Conservation (phyloP, 2,113 vertebrate species). For the Phasianus colchicus region DNA sequence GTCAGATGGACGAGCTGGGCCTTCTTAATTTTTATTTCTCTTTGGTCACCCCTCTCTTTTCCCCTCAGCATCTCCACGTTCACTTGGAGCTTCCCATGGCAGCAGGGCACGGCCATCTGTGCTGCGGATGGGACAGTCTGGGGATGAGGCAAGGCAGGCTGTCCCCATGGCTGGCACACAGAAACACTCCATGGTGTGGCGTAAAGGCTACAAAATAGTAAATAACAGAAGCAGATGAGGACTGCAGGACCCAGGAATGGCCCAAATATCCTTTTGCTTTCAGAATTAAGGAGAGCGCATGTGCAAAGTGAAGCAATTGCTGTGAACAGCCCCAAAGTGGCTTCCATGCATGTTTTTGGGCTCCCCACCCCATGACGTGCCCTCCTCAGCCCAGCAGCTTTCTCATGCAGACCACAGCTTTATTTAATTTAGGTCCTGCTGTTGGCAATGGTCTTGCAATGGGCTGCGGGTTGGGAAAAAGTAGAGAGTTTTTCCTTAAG, state of each 20-base stretch:
- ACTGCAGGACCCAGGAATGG: background rate
- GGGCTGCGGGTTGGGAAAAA: slow-evolving; percentile 58
- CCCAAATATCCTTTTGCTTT: background rate
- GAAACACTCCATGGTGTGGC: rapidly evolving
- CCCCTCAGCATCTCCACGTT: background rate
- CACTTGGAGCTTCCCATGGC: background rate
- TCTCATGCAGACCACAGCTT: slow-evolving; percentile 31
- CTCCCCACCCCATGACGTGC: background rate
- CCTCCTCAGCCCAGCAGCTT: slow-evolving; percentile 2
- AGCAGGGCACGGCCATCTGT: rapidly evolving
- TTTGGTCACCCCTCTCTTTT: background rate
- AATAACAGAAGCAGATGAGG: background rate
- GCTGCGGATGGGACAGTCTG: background rate
- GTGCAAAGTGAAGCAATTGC: rapidly evolving
- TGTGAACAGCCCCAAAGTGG: background rate
- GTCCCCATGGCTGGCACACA: rapidly evolving
- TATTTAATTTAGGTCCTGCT: background rate
- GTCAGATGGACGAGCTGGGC: rapidly evolving
- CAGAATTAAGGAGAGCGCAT: rapidly evolving
- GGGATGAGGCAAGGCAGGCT: background rate
- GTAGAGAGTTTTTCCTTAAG: slow-evolving; percentile 34
- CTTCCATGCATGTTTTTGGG: background rate
- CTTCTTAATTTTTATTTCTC: background rate
- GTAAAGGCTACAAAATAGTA: background rate
- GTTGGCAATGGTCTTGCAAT: background rate